A percentile compares a stretch with the other conserved stretches of the same genome.
These are phyloP conservation scores for Delichon dasypus DNA, from an alignment of 2,797 vertebrate species.

Conservation along the genomic window DNA sequence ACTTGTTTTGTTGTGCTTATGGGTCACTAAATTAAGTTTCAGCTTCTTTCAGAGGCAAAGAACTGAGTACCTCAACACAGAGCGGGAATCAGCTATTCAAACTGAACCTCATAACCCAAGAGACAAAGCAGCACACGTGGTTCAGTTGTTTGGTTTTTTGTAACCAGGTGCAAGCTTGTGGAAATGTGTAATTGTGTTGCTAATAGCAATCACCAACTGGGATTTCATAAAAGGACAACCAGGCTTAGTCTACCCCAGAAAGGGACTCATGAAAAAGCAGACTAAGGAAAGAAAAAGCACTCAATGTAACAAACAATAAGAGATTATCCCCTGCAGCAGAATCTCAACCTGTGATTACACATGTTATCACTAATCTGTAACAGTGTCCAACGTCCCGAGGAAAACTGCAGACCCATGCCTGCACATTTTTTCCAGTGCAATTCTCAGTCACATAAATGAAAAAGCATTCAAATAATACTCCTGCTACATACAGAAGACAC, in stretches of 20 bases:
- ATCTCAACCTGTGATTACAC: neutral
- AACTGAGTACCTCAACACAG: neutral
- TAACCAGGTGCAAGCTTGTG: slow-evolving; percentile 42
- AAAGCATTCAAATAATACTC: neutral
- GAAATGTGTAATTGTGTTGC: slow-evolving; percentile 39
- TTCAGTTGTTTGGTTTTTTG: neutral
- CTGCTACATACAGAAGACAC: neutral
- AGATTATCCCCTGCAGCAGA: neutral
- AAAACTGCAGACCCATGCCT: neutral
- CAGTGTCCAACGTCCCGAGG: neutral
- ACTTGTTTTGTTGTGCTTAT: neutral
- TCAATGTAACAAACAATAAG: slow-evolving; percentile 21
- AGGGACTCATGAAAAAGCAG: slow-evolving; percentile 19
- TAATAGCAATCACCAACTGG: slow-evolving; percentile 48
- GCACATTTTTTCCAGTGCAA: neutral
- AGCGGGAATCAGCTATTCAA: slow-evolving; percentile 24
- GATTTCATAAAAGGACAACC: slow-evolving; percentile 61
- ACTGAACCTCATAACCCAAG: neutral
- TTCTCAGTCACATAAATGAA: neutral
- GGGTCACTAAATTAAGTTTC: neutral
- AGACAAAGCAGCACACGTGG: slow-evolving; percentile 5
- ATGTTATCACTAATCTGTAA: neutral
- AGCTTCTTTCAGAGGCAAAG: neutral
- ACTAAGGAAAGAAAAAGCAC: slow-evolving; percentile 12
- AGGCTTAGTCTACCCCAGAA: slow-evolving; percentile 41